Base-by-base conservation (phyloP, 2,113 vertebrate genomes). In the Naja naja region DNA sequence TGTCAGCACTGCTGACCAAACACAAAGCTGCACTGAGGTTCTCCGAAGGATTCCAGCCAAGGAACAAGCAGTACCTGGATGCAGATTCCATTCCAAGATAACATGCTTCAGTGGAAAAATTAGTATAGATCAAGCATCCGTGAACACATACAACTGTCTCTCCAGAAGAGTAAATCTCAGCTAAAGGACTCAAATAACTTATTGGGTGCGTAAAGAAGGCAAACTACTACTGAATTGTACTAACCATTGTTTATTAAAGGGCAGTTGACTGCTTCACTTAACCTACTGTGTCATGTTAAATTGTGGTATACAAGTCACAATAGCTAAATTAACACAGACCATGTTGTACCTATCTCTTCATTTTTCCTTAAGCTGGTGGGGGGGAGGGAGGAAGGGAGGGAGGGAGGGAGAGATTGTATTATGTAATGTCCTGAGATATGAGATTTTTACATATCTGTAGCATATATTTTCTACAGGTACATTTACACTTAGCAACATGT, bases 11-110 rank as follows among this genome's bases (percentile, higher is more conserved):
- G 25, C 87, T 22, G 47, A 43, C 47, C 53, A 56, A 81, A 56
- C 52, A 89, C 52, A 23, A 89, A 56, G 69, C 88, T 47, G 39
- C 30, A 56, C 52, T 25, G 23, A 53, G n/a, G 20, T 87, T 87
- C 43, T 64, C 81, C 34, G 53, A 39, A 89, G 91, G 87, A 69
- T 55, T 87, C 11, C n/a, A 81, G 91, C 60, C 91, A 92, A 85
- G 88, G 87, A 56, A 92, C 60, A 92, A 56, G 30, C 52, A 89
- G 88, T 89, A 23, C 64, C 64, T 25, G 53, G 69, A 56, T 69
- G 53, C 39, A 89, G 52, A 92, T 85, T 39, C 18, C 74, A 81
- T 43, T 74, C 39, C 34, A 3, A 7, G 87, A 92, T 89, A 92
- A 92, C 10, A 9, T 74, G 52, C 34, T n/a, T 4, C 60, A 92